phyloP scores from a whole-genome alignment of 2,888 invertebrate genomes.

The Mesorhabditis belari region DNA sequence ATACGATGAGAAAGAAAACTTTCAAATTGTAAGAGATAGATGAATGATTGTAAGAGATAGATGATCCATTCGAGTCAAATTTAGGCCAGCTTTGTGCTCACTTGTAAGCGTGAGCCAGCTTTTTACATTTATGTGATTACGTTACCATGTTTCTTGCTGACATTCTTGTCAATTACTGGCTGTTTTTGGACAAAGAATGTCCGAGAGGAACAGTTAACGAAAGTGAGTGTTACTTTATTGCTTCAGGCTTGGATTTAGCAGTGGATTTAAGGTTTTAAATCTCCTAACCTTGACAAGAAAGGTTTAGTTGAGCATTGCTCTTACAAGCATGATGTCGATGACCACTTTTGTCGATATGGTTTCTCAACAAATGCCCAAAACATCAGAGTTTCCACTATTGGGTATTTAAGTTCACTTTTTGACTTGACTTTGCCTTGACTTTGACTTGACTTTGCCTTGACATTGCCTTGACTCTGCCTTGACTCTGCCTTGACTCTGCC shows the following conservation, averaged over 20 bases:
- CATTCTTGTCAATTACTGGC: background rate
- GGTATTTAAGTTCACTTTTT: background rate
- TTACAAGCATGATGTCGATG: background rate
- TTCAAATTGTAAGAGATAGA: background rate
- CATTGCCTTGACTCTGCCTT: background rate
- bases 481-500: background rate
- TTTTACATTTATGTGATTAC: background rate
- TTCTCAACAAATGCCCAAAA: background rate
- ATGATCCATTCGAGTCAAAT: background rate
- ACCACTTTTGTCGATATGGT: background rate
- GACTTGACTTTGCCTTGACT: background rate
- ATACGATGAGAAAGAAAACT: background rate
- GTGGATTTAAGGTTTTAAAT: background rate
- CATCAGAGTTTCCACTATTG: background rate
- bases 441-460: background rate
- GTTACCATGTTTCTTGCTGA: background rate
- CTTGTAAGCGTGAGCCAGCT: background rate
- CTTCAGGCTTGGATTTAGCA: too few relatives aligned
- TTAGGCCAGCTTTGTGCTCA: background rate
- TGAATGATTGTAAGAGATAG: background rate
- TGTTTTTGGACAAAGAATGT: background rate
- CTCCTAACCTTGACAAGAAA: background rate
- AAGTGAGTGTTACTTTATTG: too few relatives aligned
- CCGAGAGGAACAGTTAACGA: background rate
- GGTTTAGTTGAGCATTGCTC: background rate